phyloP scores from a whole-genome alignment of 2,797 vertebrate species.

The Lagorchestes hirsutus region DNA sequence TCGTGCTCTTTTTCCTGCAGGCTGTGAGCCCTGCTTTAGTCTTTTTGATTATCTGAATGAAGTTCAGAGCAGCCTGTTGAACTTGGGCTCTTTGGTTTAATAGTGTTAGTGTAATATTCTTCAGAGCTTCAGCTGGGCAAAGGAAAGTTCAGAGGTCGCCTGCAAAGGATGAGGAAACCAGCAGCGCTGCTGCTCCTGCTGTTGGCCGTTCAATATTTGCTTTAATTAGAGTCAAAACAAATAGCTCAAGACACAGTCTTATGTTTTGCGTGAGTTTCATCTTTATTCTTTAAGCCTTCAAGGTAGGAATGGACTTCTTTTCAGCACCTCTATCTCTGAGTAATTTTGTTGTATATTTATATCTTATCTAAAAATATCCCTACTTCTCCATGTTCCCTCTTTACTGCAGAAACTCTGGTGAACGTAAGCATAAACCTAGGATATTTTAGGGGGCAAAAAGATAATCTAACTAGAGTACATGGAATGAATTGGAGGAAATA shows the following conservation, averaged over 20 bases:
- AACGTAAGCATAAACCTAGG: neutral
- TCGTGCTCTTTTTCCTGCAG: slow-evolving; percentile 26
- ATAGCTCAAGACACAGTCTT: neutral
- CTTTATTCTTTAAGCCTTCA: slow-evolving; percentile 31
- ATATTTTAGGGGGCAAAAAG: neutral
- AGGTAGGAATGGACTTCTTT: slow-evolving; percentile 54
- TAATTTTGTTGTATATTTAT: slow-evolving; percentile 12
- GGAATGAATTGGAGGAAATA: neutral
- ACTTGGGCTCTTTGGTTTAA: slow-evolving; percentile 28
- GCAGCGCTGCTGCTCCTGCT: neutral
- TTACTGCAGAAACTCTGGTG: neutral
- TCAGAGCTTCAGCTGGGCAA: neutral
- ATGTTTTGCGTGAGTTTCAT: slow-evolving; percentile 7
- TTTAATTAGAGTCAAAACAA: neutral
- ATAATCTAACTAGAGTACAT: neutral
- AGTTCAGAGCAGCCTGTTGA: neutral
- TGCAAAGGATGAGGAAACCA: neutral
- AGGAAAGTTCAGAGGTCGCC: slow-evolving; percentile 38
- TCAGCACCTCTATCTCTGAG: neutral
- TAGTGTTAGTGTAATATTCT: slow-evolving; percentile 19
- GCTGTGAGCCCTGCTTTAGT: slow-evolving; percentile 2
- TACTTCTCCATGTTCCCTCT: neutral
- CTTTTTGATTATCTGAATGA: slow-evolving; percentile 47
- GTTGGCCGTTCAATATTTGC: neutral
- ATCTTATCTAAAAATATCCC: neutral